These are phyloP conservation scores for Polymixis lichenea DNA, from an alignment of 2,888 invertebrate genomes.

Conservation along the genomic window DNA sequence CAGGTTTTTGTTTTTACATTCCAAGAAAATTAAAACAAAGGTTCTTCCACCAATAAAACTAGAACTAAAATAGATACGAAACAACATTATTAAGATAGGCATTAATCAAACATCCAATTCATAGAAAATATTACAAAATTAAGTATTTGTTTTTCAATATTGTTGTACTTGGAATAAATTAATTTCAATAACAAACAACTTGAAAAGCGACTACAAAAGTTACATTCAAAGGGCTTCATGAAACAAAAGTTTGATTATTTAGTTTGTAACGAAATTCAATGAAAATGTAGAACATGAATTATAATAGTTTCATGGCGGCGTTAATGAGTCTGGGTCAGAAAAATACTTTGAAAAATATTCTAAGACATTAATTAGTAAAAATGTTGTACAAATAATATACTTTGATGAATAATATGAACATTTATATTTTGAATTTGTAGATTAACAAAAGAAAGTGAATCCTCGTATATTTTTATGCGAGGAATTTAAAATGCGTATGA, in stretches of 20 bases:
- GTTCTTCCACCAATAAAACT: not conserved
- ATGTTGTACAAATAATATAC: not conserved
- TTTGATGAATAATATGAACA: not conserved
- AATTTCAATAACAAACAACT: conserved; percentile 57
- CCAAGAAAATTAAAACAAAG: not conserved
- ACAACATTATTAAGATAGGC: conserved; percentile 3
- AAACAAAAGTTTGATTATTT: conserved; percentile 51
- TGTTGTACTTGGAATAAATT: conserved; percentile 58
- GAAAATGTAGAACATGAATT: conserved; percentile 37
- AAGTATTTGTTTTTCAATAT: conserved; percentile 55
- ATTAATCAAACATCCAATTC: conserved; percentile 36
- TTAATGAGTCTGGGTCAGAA: not conserved
- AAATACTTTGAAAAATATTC: conserved; percentile 9
- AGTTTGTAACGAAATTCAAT: conserved; percentile 38
- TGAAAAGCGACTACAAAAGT: conserved; percentile 47
- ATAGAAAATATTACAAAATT: conserved; percentile 34
- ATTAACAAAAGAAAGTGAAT: not conserved
- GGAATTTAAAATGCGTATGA: not conserved
- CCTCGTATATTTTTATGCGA: not conserved
- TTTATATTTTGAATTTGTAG: not conserved
- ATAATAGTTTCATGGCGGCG: conserved; percentile 23
- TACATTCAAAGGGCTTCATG: conserved; percentile 49
- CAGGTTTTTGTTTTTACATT: not conserved
- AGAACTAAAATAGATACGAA: not conserved
- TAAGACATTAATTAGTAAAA: not conserved